Evolutionary conservation across 2,888 invertebrate species (phyloP), one percentile per base, ranked within the genome.

Genomic region (Hyalella azteca): DNA sequence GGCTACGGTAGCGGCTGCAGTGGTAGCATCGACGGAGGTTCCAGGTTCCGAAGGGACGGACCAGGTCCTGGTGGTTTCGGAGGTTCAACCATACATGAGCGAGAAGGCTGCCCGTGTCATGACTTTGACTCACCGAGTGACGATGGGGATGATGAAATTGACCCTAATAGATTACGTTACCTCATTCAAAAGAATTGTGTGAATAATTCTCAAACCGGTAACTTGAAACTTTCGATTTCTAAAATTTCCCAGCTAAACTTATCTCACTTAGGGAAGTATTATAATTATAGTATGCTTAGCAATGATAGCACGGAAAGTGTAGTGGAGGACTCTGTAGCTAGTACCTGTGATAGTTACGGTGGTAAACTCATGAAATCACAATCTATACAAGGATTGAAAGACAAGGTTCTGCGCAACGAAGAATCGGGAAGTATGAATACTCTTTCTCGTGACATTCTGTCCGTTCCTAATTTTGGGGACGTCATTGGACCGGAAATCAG

Each of bases 161-260:
- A 82, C 39, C 85, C 82, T 13, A 80, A 75, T 26, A 80, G 83
- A 13, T 82, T 82, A 39, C 60, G 81, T 45, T 59, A 76, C 2
- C 78, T 84, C 22, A 84, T 84, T 26, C 84, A 84, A 45, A 84
- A 73, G 60, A 84, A 84, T 59, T 84, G 84, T 77, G 54, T 80
- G 22, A 81, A 82, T 36, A 49, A 49, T 75, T 73, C 80, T n/a
- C 59, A 81, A 39, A 77, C 77, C 29, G 73, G 76, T 15, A 82
- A 84, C 36, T 73, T 84, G 45, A 84, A 84, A 39, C 45, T 82
- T 48, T 84, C 84, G 88, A 92, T 93, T 83, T 91, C 92, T 39
- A 92, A 92, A 87, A 88, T 93, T n/a, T 93, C 93, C 2, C 91
- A 93, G 85, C 90, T 93, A 86, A 92, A 92, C 87, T 88, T 93